Percentiles rank a stretch among this genome's conserved stretches.
Conservation (phyloP, 2,888 invertebrate species). For the Tipula vernalis region DNA sequence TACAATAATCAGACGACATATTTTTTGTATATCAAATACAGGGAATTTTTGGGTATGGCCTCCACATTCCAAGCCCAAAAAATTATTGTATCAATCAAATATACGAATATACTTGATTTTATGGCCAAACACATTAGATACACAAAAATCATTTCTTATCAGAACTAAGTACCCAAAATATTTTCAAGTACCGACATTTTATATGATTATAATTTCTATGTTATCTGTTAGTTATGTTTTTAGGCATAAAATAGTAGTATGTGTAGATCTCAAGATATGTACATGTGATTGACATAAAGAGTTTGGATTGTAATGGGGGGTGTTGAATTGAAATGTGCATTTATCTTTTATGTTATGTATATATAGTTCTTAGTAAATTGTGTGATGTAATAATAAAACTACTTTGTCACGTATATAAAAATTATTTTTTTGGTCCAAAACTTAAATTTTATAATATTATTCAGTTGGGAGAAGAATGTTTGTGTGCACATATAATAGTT, state of each 20-base stretch:
- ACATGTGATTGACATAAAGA: conserved; percentile 4
- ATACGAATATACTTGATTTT: not conserved
- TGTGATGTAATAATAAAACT: not conserved
- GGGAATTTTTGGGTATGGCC: not conserved
- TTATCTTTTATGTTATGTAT: not conserved
- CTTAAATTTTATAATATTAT: not conserved
- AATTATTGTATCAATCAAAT: not conserved
- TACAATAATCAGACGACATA: not conserved
- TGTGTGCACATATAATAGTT: not conserved
- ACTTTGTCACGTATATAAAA: not conserved
- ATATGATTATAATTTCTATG: not conserved
- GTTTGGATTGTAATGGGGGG: not conserved
- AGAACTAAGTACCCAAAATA: not conserved
- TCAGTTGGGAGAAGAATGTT: not conserved
- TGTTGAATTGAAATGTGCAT: not conserved
- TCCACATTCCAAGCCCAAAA: not conserved
- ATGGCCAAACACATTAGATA: not conserved
- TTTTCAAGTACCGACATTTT: not conserved
- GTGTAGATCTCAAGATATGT: not conserved
- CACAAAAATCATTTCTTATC: not conserved
- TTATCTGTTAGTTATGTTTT: not conserved
- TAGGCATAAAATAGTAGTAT: not conserved
- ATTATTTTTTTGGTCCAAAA: not conserved
- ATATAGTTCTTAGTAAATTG: no score
- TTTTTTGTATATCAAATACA: not conserved